These are phyloP conservation scores for Anguilla rostrata DNA, from an alignment of 2,113 vertebrate species.

Conservation along the genomic window DNA sequence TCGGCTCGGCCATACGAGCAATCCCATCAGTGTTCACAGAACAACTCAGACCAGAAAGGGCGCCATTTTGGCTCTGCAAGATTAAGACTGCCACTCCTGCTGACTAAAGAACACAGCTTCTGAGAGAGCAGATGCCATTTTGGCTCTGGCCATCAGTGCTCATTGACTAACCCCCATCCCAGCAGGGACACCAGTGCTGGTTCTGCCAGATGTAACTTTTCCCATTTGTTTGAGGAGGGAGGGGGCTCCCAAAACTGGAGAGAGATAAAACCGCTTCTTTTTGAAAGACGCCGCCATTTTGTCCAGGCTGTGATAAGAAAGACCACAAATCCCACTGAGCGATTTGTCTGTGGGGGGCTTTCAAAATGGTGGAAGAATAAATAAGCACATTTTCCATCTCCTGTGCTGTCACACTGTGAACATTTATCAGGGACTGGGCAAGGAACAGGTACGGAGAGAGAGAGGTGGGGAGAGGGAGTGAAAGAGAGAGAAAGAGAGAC, in stretches of 20 bases:
- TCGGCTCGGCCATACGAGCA: background rate
- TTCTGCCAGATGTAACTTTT: background rate
- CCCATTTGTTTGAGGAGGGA: background rate
- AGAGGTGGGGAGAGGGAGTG: background rate
- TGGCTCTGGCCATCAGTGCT: background rate
- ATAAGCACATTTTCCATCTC: slow-evolving; percentile 64
- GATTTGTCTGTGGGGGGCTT: background rate
- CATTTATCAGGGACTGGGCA: slow-evolving; percentile 63
- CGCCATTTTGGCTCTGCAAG: background rate
- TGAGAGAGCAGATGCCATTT: background rate
- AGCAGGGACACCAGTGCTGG: background rate
- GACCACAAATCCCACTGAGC: background rate
- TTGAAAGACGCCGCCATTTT: background rate
- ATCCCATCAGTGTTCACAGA: background rate
- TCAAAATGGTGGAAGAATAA: slow-evolving; percentile 67
- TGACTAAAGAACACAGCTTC: background rate
- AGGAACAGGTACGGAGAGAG: no score
- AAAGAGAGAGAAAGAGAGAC: background rate
- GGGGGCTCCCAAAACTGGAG: background rate
- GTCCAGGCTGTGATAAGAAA: background rate
- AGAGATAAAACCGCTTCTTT: background rate
- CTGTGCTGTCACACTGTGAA: slow-evolving; percentile 52
- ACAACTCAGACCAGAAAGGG: background rate
- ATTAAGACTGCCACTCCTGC: background rate
- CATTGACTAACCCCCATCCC: background rate